Base-by-base conservation (phyloP, 2,797 vertebrate species). In the Poeciliopsis gracilis region DNA sequence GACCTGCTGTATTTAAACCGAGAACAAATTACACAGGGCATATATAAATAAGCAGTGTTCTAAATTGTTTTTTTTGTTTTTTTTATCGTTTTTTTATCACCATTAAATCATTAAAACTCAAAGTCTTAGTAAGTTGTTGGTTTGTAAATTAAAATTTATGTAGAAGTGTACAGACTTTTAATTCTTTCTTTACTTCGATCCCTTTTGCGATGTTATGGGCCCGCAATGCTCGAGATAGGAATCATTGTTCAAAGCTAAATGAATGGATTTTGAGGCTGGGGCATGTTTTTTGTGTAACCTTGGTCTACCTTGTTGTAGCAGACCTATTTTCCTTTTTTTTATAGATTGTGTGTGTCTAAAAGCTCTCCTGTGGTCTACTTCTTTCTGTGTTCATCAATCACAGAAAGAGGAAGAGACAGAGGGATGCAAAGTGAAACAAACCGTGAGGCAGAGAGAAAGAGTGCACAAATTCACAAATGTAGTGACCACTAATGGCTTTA, bases 401-500 rank as follows among this genome's bases (percentile, higher is more conserved):
- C 79, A 41, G 76, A 80, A 69, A 82, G 70, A 55, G 79, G 74
- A 63, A 55, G 83, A 73, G 81, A 75, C 13, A 0, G 79, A 74
- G 75, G 72, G 69, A 78, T 20, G 70, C 16, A 36, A 72, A 79
- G 76, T 47, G 57, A 75, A 66, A 67, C 71, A 74, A 73, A 74
- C 10, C 1, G 67, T 10, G 69, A 75, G 51, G 41, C 66, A 71
- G 57, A 5, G 46, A 78, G 71, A 38, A 30, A 70, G 77, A 82
- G 78, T 25, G 88, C 87, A 80, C 57, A 74, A 87, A 78, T 76
- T 84, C 88, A 88, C 84, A 88, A 89, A 90, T 81, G 82, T 76
- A 77, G 84, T 74, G 88, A 83, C 70, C 84, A 84, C 91, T 94
- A 94, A 95, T 95, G 92, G 93, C 90, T 95, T 94, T 93, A 94